Percentiles rank a stretch among this genome's conserved stretches.
Evolutionary conservation across 2,113 vertebrate genomes (phyloP).

Genomic region (Bufo gargarizans): DNA sequence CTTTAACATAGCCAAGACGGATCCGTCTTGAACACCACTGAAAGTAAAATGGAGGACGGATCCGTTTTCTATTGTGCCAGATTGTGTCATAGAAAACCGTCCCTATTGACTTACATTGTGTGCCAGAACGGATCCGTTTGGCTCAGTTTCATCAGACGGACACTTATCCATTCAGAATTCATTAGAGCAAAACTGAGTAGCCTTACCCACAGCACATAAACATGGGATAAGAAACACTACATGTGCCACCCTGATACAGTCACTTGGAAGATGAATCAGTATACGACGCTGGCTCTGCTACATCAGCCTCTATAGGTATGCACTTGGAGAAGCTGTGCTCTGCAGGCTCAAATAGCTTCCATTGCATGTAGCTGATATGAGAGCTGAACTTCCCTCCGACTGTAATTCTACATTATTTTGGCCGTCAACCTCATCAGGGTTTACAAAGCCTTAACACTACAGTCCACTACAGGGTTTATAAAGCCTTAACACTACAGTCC

Average conservation of each 20-base stretch:
- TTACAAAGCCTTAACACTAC: not conserved
- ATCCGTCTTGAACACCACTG: no score
- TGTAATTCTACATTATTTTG: slow-evolving; percentile 2
- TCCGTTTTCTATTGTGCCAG: no score
- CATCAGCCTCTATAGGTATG: slow-evolving; percentile 11
- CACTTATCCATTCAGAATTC: no score
- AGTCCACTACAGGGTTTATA: no score
- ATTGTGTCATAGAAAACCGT: no score
- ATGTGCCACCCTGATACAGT: slow-evolving; percentile 5
- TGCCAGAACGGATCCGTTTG: no score
- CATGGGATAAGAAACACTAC: not conserved
- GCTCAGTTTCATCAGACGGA: no score
- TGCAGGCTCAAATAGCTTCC: slow-evolving; percentile 20
- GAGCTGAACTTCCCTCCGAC: not conserved
- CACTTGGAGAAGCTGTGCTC: slow-evolving; percentile 18
- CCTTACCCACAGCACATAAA: slow-evolving; percentile 10
- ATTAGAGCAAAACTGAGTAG: no score
- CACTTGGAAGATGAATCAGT: slow-evolving; percentile 12
- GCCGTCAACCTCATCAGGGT: slow-evolving; percentile 2
- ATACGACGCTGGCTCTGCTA: not conserved
- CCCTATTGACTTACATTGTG: no score
- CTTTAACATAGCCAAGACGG: no score
- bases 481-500: no score
- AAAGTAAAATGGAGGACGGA: no score
- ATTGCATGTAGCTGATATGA: not conserved